A percentile compares a stretch with the other conserved stretches of the same genome.
Conservation (phyloP, 2,797 vertebrate genomes). For the Anas bahamensis region DNA sequence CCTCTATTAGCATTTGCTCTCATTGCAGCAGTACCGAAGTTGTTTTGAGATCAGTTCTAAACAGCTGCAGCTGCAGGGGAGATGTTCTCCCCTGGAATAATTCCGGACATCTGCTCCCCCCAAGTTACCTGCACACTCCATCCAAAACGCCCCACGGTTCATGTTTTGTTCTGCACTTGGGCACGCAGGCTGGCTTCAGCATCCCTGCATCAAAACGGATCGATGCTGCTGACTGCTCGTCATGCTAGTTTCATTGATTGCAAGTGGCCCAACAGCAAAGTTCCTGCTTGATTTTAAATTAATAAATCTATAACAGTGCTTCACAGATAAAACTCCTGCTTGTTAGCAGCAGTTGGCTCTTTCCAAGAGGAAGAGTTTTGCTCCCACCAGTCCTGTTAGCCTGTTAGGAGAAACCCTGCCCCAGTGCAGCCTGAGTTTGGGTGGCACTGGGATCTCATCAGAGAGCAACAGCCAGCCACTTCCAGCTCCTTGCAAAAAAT, state of each 20-base stretch:
- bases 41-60: neutral
- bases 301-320: neutral
- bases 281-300: conserved; percentile 9
- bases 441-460: neutral
- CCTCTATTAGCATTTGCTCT: neutral
- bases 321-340: neutral
- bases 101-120: neutral
- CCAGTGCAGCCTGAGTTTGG: neutral
- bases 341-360: neutral
- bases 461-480: neutral
- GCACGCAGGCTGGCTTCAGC: neutral
- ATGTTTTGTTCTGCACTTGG: neutral
- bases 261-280: neutral
- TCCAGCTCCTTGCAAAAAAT: neutral
- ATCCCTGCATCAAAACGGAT: neutral
- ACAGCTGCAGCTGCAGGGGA: neutral
- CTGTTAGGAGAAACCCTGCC: neutral
- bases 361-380: neutral
- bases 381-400: neutral
- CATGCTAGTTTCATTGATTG: neutral
- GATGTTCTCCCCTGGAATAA: neutral
- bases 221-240: neutral
- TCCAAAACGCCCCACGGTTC: fast-evolving
- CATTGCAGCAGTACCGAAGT: neutral
- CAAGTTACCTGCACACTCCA: neutral